Conservation (phyloP, 2,797 vertebrate genomes). For the Leuciscus waleckii region DNA sequence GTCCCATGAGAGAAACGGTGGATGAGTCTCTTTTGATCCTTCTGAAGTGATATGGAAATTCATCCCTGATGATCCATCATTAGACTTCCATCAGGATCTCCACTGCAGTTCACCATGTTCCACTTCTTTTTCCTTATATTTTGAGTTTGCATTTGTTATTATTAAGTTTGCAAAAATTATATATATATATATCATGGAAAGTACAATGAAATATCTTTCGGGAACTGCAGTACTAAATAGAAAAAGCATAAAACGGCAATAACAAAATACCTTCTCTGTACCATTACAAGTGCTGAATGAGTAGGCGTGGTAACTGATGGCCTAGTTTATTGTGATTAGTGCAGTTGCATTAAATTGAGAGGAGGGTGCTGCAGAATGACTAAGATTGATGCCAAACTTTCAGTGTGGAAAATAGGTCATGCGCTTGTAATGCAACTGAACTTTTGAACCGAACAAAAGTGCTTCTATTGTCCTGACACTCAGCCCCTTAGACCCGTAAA, state of each 20-base stretch:
- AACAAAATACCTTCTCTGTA: background rate
- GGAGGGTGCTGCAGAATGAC: constrained; percentile 52
- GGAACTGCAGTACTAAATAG: too few species aligned
- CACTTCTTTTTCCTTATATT: background rate
- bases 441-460: constrained; percentile 86
- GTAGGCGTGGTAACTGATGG: constrained; percentile 34
- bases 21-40: constrained; percentile 41
- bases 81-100: constrained; percentile 17
- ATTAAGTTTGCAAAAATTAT: background rate
- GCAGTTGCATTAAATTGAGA: constrained; percentile 53
- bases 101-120: background rate
- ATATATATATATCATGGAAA: background rate
- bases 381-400: constrained; percentile 72
- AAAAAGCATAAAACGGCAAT: background rate
- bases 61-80: constrained; percentile 12
- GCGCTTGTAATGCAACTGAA: constrained; percentile 80
- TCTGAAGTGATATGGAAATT: constrained; percentile 37
- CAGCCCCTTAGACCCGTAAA: constrained; percentile 69
- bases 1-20: constrained; percentile 6
- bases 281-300: constrained; percentile 9
- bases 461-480: constrained; percentile 79
- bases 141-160: background rate
- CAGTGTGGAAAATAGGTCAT: constrained; percentile 82
- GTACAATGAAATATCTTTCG: background rate
- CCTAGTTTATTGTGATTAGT: constrained; percentile 48